These are phyloP conservation scores for Dynastes grantii DNA, from an alignment of 2,888 invertebrate genomes.

Conservation along the genomic window DNA sequence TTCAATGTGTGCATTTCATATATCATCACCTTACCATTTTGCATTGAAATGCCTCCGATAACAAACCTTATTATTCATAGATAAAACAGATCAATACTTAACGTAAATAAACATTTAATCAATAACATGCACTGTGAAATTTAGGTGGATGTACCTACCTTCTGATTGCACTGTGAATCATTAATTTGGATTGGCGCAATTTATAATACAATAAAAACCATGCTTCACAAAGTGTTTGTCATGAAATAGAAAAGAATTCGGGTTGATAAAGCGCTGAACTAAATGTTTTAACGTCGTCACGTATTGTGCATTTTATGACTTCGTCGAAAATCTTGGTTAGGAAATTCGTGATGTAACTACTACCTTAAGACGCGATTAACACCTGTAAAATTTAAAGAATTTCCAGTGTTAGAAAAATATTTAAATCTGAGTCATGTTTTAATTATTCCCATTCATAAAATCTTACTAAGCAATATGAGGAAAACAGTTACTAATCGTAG, in stretches of 20 bases:
- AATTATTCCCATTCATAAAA: conserved; percentile 17
- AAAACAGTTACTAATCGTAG: conserved; percentile 20
- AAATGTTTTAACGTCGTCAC: neutral
- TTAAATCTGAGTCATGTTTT: conserved; percentile 11
- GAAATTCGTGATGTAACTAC: neutral
- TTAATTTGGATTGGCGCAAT: no score
- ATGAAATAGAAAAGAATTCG: no score
- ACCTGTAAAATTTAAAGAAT: conserved; percentile 18
- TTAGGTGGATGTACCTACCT: neutral
- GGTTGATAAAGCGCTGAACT: no score
- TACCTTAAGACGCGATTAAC: neutral
- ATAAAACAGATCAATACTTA: conserved; percentile 27
- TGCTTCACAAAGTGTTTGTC: no score
- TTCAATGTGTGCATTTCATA: no score
- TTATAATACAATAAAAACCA: no score
- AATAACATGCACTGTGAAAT: conserved; percentile 6
- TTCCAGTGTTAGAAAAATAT: neutral
- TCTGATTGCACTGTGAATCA: no score
- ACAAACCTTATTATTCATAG: neutral
- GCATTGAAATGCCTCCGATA: conserved; percentile 5
- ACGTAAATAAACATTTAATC: conserved; percentile 25
- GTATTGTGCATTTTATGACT: neutral
- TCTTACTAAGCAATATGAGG: conserved; percentile 29
- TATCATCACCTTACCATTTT: neutral
- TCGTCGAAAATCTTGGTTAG: conserved; percentile 15